phyloP scores from a whole-genome alignment of 2,888 invertebrate species.

The Eupelmus urozonus region DNA sequence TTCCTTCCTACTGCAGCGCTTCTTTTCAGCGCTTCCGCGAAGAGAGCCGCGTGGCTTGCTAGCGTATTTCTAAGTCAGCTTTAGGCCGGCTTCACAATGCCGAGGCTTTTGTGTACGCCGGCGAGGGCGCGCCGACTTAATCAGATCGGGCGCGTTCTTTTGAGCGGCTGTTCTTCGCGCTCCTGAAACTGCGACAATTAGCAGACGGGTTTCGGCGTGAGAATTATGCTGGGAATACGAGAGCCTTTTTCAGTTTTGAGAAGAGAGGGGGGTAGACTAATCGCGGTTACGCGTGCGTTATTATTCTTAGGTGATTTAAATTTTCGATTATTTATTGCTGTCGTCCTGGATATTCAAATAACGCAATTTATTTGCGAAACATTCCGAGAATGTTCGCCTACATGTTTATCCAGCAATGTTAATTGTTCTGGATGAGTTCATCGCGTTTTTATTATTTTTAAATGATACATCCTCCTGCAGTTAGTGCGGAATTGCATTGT shows the following conservation, averaged over 20 bases:
- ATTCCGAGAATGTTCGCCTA: no score
- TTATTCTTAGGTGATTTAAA: no score
- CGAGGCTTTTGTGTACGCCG: not conserved
- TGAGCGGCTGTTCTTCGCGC: not conserved
- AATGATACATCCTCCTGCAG: not conserved
- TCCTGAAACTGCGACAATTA: not conserved
- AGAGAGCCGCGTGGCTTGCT: not conserved
- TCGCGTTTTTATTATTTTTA: constrained; percentile 12
- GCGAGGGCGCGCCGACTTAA: not conserved
- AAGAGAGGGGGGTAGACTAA: no score
- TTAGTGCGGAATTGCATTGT: constrained; percentile 3
- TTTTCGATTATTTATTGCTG: no score
- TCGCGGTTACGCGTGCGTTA: no score
- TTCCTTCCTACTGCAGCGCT: constrained; percentile 9
- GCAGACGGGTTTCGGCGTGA: not conserved
- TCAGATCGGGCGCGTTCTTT: constrained; percentile 23
- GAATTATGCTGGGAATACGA: no score
- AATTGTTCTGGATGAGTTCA: constrained; percentile 24
- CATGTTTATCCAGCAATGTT: constrained; percentile 1
- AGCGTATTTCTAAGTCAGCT: constrained; percentile 2
- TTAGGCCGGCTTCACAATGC: not conserved
- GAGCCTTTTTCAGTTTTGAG: no score
- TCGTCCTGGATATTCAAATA: no score
- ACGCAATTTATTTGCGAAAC: not conserved
- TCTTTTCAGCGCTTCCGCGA: constrained; percentile 32